Evolutionary conservation across 2,113 vertebrate genomes (phyloP).

Genomic region (Amphilophus citrinellus): DNA sequence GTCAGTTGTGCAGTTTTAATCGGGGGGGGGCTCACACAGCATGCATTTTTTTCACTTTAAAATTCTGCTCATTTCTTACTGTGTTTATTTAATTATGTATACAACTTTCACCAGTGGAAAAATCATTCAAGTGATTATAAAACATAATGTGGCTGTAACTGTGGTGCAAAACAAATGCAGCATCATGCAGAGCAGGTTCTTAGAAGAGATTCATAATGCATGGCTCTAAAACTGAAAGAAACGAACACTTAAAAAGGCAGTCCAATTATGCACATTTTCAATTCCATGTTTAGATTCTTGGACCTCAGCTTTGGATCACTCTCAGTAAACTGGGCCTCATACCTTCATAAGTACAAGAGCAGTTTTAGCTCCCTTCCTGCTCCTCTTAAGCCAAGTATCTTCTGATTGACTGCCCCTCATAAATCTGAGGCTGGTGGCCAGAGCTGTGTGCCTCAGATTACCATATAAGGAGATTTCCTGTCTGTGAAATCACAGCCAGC

Average conservation of each 20-base stretch:
- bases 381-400: not conserved
- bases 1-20: not conserved
- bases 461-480: too few relatives aligned
- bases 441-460: too few relatives aligned
- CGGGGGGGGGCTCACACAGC: not conserved
- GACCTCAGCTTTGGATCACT: not conserved
- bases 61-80: not conserved
- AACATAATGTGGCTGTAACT: not conserved
- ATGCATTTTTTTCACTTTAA: not conserved
- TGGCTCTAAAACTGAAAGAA: not conserved
- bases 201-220: too few relatives aligned
- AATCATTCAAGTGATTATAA: not conserved
- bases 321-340: not conserved
- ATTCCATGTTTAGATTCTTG: not conserved
- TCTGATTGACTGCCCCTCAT: not conserved
- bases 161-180: not conserved
- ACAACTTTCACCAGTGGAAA: too few relatives aligned
- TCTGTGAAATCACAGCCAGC: too few relatives aligned
- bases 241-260: not conserved
- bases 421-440: not conserved
- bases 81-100: not conserved
- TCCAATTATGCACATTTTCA: not conserved
- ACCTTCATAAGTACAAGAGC: not conserved
- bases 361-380: not conserved
- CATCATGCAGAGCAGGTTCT: not conserved